Percentiles rank a stretch among this genome's conserved stretches.
Conservation (phyloP, 2,888 invertebrate species). For the Lucinisca nassula region DNA sequence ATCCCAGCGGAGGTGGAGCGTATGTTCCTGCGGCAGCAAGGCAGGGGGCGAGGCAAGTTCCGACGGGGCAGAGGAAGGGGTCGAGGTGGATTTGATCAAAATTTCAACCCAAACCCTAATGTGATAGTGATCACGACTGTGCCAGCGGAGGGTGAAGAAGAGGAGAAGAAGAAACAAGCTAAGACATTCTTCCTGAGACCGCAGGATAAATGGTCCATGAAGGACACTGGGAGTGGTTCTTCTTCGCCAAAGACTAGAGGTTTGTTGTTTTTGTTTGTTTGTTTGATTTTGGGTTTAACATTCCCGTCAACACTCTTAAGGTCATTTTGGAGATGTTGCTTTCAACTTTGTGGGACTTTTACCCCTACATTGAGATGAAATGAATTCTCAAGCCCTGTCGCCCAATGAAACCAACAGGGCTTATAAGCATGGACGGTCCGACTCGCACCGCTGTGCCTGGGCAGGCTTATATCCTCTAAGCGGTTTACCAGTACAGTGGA, state of each 20-base stretch:
- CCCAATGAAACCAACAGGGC: too few relatives aligned
- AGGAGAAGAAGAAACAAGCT: conserved; percentile 23
- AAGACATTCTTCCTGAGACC: conserved; percentile 76
- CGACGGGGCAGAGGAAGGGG: conserved; percentile 27
- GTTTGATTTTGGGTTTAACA: too few relatives aligned
- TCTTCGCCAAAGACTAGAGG: conserved; percentile 72
- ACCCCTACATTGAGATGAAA: too few relatives aligned
- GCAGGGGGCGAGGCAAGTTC: neutral
- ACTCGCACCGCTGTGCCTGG: too few relatives aligned
- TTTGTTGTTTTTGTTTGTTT: too few relatives aligned
- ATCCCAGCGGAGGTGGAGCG: neutral
- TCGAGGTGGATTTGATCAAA: conserved; percentile 16
- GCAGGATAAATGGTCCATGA: conserved; percentile 81
- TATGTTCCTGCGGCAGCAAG: neutral
- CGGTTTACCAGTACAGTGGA: too few relatives aligned
- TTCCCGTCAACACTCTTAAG: too few relatives aligned
- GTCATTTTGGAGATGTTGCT: too few relatives aligned
- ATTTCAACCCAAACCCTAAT: conserved; percentile 52
- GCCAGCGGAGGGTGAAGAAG: conserved; percentile 54
- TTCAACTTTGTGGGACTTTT: too few relatives aligned
- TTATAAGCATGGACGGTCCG: too few relatives aligned
- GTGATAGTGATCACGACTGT: conserved; percentile 73
- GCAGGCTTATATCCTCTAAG: too few relatives aligned
- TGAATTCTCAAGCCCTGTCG: too few relatives aligned
- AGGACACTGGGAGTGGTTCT: conserved; percentile 66